Percentiles rank a stretch among this genome's conserved stretches.
phyloP scores from a whole-genome alignment of 1,140 invertebrate species.

The Diorhabda elongata region DNA sequence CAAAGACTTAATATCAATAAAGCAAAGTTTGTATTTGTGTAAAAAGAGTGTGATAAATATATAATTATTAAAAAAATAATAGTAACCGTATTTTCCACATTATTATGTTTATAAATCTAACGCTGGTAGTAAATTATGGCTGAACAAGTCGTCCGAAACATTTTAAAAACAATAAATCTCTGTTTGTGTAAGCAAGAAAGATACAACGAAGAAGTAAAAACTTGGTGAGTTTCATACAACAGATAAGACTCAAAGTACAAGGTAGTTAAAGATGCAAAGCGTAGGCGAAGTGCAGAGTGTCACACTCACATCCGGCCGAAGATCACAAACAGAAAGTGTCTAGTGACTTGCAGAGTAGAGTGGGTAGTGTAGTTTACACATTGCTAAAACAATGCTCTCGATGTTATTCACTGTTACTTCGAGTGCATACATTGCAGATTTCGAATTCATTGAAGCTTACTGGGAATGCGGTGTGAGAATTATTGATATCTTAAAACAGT shows the following conservation, averaged over 20 bases:
- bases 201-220: not conserved
- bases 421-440: slow-evolving; percentile 14
- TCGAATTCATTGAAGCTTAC: not conserved
- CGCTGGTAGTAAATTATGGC: too few relatives aligned
- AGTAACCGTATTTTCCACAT: too few relatives aligned
- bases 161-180: not conserved
- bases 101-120: too few relatives aligned
- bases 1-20: too few relatives aligned
- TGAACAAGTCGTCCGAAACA: too few relatives aligned
- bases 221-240: not conserved
- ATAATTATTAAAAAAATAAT: too few relatives aligned
- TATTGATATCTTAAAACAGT: not conserved
- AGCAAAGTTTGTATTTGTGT: too few relatives aligned
- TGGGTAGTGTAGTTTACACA: slow-evolving; percentile 27
- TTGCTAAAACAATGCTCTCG: slow-evolving; percentile 26
- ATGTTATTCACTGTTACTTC: slow-evolving; percentile 6
- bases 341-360: slow-evolving; percentile 24
- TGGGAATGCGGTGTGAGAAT: slow-evolving; percentile 1
- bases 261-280: slow-evolving; percentile 3
- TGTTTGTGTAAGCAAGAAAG: not conserved
- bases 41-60: too few relatives aligned
- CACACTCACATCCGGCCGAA: slow-evolving; percentile 25
- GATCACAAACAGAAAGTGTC: slow-evolving; percentile 26
- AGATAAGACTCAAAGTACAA: not conserved
- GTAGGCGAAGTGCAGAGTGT: slow-evolving; percentile 17